Conservation (phyloP, 1,140 invertebrate species). For the Amphibalanus amphitrite region DNA sequence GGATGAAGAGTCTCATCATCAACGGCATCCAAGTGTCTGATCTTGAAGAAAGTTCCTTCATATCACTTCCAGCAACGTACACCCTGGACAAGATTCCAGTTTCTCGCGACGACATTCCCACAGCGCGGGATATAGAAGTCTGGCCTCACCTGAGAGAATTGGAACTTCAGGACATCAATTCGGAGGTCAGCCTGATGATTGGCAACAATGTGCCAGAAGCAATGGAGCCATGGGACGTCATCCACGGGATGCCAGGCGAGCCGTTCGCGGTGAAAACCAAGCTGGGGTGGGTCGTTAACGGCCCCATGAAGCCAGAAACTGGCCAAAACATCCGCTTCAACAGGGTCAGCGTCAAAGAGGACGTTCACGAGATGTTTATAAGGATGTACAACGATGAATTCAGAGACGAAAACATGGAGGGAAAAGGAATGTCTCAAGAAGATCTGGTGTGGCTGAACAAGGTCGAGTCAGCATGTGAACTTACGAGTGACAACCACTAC, state of each 20-base stretch:
- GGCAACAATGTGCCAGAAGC: not conserved
- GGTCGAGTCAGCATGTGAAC: too few relatives aligned
- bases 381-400: too few relatives aligned
- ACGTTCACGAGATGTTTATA: too few relatives aligned
- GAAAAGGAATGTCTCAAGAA: too few relatives aligned
- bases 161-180: not conserved
- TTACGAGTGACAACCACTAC: too few relatives aligned
- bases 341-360: too few relatives aligned
- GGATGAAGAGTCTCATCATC: not conserved
- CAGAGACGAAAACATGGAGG: too few relatives aligned
- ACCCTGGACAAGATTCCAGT: conserved; percentile 4
- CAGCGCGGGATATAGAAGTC: not conserved
- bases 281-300: conserved; percentile 9
- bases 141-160: conserved; percentile 4
- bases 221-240: not conserved
- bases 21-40: not conserved
- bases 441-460: too few relatives aligned
- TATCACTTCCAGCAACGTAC: not conserved
- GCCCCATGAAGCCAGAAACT: not conserved
- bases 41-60: not conserved
- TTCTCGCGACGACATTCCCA: not conserved
- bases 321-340: too few relatives aligned
- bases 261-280: conserved; percentile 6
- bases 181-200: not conserved
- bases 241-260: not conserved